Evolutionary conservation across 1,140 invertebrate species (phyloP).

Genomic region (Rhyacophila brunnea): DNA sequence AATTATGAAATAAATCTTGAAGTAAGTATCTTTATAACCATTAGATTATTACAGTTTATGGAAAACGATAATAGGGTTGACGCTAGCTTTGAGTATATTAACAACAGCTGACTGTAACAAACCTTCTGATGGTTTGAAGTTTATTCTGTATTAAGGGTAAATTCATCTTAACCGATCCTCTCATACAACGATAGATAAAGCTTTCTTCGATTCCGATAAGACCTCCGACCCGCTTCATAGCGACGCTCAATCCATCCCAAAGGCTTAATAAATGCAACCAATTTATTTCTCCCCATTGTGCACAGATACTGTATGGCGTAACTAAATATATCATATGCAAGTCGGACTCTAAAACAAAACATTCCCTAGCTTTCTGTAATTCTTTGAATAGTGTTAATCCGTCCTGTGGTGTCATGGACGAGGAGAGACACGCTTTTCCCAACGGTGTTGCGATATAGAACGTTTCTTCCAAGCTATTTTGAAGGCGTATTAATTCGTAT

Average conservation of each 20-base stretch:
- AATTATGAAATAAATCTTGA: too few relatives aligned
- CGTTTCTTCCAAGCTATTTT: constrained; percentile 49
- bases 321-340: constrained; percentile 93
- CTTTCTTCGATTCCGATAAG: constrained; percentile 89
- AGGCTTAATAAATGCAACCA: constrained; percentile 85
- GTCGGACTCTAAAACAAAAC: constrained; percentile 91
- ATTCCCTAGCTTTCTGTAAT: constrained; percentile 84
- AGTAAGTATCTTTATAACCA: too few relatives aligned
- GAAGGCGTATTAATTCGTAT: constrained; percentile 60
- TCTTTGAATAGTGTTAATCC: constrained; percentile 86
- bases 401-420: constrained; percentile 90
- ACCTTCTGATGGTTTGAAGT: constrained; percentile 46
- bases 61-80: too few relatives aligned
- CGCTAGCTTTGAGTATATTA: too few relatives aligned
- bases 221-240: constrained; percentile 82
- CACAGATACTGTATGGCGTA: constrained; percentile 80
- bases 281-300: constrained; percentile 77
- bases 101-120: constrained; percentile 1
- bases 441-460: constrained; percentile 80
- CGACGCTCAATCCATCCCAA: constrained; percentile 79
- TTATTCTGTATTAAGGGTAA: constrained; percentile 52
- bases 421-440: constrained; percentile 88
- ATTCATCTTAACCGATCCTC: constrained; percentile 62
- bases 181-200: constrained; percentile 80
- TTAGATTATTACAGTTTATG: too few relatives aligned